phyloP scores from a whole-genome alignment of 23 tunicate species.

The Clavelina lepadiformis region DNA sequence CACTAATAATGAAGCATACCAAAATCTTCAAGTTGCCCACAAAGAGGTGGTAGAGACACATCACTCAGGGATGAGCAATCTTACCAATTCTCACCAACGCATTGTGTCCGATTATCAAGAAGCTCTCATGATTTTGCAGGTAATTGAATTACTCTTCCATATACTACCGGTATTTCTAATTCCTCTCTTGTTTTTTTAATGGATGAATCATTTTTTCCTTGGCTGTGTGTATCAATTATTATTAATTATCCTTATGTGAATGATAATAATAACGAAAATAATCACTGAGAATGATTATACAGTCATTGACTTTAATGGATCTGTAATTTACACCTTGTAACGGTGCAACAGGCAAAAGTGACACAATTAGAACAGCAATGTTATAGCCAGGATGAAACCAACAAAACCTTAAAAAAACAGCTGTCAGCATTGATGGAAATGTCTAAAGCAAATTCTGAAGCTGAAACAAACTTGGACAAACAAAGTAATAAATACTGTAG shows the following conservation, averaged over 20 bases:
- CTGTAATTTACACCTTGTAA: too few relatives aligned
- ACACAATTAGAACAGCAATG: slow-evolving; percentile 31
- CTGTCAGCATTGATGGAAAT: slow-evolving; percentile 17
- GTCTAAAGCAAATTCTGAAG: slow-evolving; percentile 2
- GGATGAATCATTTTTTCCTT: too few relatives aligned
- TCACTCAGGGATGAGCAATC: slow-evolving; percentile 3
- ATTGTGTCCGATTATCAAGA: slow-evolving; percentile 31
- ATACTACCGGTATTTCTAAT: too few relatives aligned
- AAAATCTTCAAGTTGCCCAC: slow-evolving; percentile 3
- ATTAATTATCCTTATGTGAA: too few relatives aligned
- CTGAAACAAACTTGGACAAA: too few relatives aligned
- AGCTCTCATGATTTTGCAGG: slow-evolving; percentile 33
- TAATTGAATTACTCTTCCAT: too few relatives aligned
- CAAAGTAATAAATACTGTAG: too few relatives aligned
- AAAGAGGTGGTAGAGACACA: slow-evolving; percentile 7
- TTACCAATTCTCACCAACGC: slow-evolving; percentile 2
- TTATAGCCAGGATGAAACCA: slow-evolving; percentile 24
- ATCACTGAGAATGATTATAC: too few relatives aligned
- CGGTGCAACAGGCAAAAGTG: slow-evolving; percentile 27
- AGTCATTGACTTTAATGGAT: too few relatives aligned
- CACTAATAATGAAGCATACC: not conserved
- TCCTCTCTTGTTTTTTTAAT: too few relatives aligned
- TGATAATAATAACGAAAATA: too few relatives aligned
- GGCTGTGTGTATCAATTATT: too few relatives aligned
- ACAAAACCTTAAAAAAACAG: slow-evolving; percentile 28